Base-by-base conservation (phyloP, 2,797 vertebrate genomes). In the Sarcoramphus papa region DNA sequence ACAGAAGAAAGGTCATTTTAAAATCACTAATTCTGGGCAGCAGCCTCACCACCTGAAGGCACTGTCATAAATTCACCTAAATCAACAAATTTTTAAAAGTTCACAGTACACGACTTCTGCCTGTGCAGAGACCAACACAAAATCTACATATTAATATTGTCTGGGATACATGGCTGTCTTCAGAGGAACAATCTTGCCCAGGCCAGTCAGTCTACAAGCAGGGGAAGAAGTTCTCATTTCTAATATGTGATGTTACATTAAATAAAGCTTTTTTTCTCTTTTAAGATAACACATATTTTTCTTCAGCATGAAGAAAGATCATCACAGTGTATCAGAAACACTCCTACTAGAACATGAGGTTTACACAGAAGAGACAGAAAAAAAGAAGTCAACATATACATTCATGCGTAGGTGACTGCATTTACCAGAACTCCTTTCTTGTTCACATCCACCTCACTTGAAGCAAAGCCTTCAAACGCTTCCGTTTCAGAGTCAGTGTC, bases 401-500 rank as follows among this genome's bases (percentile, higher is more conserved):
- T 88, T 59, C 56, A 70, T 8, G 2, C 1, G 4, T 33, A 80
- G 30, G 57, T 65, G 35, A 83, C 45, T 91, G 54, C 41, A 68
- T 92, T 86, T 97, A 98, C 98, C 97, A 86, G 97, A 73, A 93
- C 78, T 74, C 97, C 97, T n/a, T 93, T 79, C 60, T 81, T 80
- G 74, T 94, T 96, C 85, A 82, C 50, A 72, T 96, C 96, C 78
- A 98, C 93, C 48, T 98, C 98, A 4, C 97, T 98, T 84, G 97
- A 96, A 6, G 98, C 25, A 62, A 99, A 99, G 14, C 99, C 99
- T 97, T 99, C 98, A 88, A 99, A 99, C 24, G 97, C 98, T 85
- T 98, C 98, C 0, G 45, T 98, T 91, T 99, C 99, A 35, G 98
- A 99, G 97, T 99, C 99, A 0, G 98, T 99, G 89, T 99, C 99